A percentile compares a stretch with the other conserved stretches of the same genome.
Conservation (phyloP, 2,888 invertebrate species). For the Protophormia terraenovae region DNA sequence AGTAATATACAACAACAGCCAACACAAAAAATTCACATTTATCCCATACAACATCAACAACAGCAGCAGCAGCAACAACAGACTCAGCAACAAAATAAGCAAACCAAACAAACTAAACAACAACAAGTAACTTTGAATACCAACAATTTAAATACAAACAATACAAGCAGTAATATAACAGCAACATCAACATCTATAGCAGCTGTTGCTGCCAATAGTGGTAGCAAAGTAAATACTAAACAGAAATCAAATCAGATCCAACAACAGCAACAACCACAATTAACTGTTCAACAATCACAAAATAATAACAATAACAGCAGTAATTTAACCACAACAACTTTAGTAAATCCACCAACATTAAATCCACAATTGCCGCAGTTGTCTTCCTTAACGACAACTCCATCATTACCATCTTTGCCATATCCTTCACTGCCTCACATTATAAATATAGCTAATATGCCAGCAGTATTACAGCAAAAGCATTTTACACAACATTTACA, state of each 20-base stretch:
- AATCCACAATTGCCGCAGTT: constrained; percentile 75
- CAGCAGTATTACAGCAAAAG: constrained; percentile 64
- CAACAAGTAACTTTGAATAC: constrained; percentile 75
- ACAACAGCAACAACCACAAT: constrained; percentile 65
- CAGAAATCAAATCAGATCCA: constrained; percentile 42
- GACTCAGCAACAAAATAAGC: constrained; percentile 73
- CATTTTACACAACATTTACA: constrained; percentile 65
- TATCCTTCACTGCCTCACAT: constrained; percentile 68
- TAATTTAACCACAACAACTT: constrained; percentile 56
- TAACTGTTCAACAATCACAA: constrained; percentile 66
- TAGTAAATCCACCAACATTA: constrained; percentile 58
- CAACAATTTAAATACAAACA: constrained; percentile 65
- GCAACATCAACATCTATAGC: constrained; percentile 43
- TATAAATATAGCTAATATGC: constrained; percentile 62
- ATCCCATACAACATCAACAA: constrained; percentile 79
- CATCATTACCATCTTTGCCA: constrained; percentile 67
- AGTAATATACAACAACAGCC: constrained; percentile 56
- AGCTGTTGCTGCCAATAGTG: neutral
- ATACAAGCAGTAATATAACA: constrained; percentile 37
- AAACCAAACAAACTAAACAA: constrained; percentile 60
- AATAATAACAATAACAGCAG: constrained; percentile 52
- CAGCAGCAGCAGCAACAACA: constrained; percentile 75
- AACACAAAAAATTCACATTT: constrained; percentile 78
- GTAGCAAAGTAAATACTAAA: constrained; percentile 22
- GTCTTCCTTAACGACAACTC: constrained; percentile 55